These are phyloP conservation scores for Magallana angulata DNA, from an alignment of 1,140 invertebrate species.

Conservation along the genomic window DNA sequence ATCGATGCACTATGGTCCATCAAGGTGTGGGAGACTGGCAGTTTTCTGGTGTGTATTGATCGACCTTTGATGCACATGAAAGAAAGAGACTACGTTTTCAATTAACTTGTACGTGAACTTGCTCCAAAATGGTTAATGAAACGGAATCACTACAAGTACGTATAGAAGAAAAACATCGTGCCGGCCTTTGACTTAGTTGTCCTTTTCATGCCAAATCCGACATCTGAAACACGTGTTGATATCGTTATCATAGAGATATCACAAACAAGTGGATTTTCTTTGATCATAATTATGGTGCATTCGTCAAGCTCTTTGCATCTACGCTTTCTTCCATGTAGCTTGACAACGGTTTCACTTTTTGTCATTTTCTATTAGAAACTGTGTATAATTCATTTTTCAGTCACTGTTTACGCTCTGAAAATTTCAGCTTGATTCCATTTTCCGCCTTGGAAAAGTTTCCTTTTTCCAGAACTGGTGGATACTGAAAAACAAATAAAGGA, in stretches of 20 bases:
- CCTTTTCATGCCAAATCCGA: background rate
- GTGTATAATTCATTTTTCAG: background rate
- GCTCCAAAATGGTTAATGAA: slow-evolving; percentile 9
- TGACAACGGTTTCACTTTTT: background rate
- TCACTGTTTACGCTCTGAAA: background rate
- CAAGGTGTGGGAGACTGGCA: background rate
- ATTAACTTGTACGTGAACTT: slow-evolving; percentile 25
- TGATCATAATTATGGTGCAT: too few relatives aligned
- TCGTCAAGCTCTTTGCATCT: too few relatives aligned
- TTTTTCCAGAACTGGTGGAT: slow-evolving; percentile 32
- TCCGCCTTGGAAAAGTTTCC: slow-evolving; percentile 26
- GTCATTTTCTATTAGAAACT: background rate
- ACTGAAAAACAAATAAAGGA: slow-evolving; percentile 25
- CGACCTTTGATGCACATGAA: background rate
- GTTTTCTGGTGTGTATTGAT: background rate
- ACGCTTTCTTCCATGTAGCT: background rate
- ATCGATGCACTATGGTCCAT: background rate
- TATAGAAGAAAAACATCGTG: background rate
- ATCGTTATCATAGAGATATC: too few relatives aligned
- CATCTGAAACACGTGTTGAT: background rate
- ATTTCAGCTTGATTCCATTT: slow-evolving; percentile 40
- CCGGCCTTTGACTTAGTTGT: too few relatives aligned
- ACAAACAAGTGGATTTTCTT: too few relatives aligned
- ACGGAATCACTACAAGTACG: background rate
- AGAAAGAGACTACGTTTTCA: background rate